A percentile compares a stretch with the other conserved stretches of the same genome.
Evolutionary conservation across 2,888 invertebrate species (phyloP).

Genomic region (Muschampia staudingeri): DNA sequence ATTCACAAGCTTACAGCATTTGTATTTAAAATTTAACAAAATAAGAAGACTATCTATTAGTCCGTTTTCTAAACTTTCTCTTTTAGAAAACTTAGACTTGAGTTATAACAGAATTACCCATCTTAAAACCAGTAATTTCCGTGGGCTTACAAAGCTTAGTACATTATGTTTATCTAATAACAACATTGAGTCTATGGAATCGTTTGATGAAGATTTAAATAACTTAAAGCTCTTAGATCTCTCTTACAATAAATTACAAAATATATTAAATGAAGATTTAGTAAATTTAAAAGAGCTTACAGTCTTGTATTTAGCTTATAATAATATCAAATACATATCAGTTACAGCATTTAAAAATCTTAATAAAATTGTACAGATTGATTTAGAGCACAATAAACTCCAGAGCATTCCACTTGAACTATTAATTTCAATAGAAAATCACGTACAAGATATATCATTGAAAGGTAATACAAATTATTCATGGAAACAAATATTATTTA

Average conservation of each 20-base stretch:
- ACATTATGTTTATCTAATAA: slow-evolving; percentile 97
- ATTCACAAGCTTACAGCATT: slow-evolving; percentile 94
- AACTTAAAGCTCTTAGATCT: slow-evolving; percentile 95
- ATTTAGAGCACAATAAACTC: slow-evolving; percentile 96
- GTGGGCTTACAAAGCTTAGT: slow-evolving; percentile 94
- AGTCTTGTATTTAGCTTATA: slow-evolving; percentile 95
- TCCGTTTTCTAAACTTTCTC: slow-evolving; percentile 94
- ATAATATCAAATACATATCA: slow-evolving; percentile 96
- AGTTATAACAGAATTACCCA: slow-evolving; percentile 96
- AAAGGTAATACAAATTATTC: slow-evolving; percentile 92
- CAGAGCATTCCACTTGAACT: slow-evolving; percentile 95
- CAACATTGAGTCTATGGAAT: slow-evolving; percentile 95
- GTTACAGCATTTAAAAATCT: slow-evolving; percentile 95
- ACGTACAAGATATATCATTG: slow-evolving; percentile 94
- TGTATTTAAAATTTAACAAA: slow-evolving; percentile 94
- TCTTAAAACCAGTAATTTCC: slow-evolving; percentile 96
- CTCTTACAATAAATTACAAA: slow-evolving; percentile 96
- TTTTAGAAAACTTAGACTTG: slow-evolving; percentile 95
- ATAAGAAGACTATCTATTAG: slow-evolving; percentile 96
- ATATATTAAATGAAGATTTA: slow-evolving; percentile 95
- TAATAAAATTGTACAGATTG: slow-evolving; percentile 94
- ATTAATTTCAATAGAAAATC: slow-evolving; percentile 95
- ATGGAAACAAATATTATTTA: neutral
- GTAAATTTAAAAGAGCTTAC: slow-evolving; percentile 94
- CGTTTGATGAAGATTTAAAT: slow-evolving; percentile 95